These are phyloP conservation scores for Hyperoplus lanceolatus DNA, from an alignment of 2,797 vertebrate genomes.

Conservation along the genomic window DNA sequence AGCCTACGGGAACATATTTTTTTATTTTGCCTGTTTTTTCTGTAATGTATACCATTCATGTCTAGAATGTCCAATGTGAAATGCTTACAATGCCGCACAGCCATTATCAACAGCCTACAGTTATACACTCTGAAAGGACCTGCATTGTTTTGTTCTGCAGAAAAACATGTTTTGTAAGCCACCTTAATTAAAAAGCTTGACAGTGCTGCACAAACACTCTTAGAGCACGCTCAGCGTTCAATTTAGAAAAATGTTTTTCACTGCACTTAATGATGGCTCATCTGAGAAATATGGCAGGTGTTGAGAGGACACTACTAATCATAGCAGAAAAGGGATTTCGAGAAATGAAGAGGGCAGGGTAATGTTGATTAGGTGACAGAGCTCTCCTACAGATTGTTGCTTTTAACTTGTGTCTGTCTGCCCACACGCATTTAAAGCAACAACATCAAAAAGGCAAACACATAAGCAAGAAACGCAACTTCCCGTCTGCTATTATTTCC, in stretches of 20 bases:
- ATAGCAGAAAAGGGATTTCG: slow-evolving; percentile 42
- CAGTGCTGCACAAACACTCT: slow-evolving; percentile 66
- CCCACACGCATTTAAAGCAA: slow-evolving; percentile 18
- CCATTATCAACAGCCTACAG: slow-evolving; percentile 65
- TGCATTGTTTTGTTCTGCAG: slow-evolving; percentile 57
- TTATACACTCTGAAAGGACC: slow-evolving; percentile 59
- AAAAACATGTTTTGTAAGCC: slow-evolving; percentile 73
- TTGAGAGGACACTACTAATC: slow-evolving; percentile 54
- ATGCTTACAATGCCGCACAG: slow-evolving; percentile 24
- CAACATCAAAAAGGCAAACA: not conserved
- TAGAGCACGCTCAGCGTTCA: slow-evolving; percentile 66
- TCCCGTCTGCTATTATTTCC: not conserved
- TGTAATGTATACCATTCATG: slow-evolving; percentile 44
- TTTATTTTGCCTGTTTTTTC: slow-evolving; percentile 34
- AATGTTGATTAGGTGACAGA: slow-evolving; percentile 21
- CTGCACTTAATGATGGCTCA: slow-evolving; percentile 69
- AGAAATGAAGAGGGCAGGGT: slow-evolving; percentile 19
- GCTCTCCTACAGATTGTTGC: slow-evolving; percentile 25
- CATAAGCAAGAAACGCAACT: slow-evolving; percentile 4
- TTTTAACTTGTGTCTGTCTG: slow-evolving; percentile 32
- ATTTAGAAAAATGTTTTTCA: slow-evolving; percentile 74
- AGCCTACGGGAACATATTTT: slow-evolving; percentile 24
- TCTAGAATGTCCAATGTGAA: slow-evolving; percentile 46
- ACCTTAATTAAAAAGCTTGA: slow-evolving; percentile 79
- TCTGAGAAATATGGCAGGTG: slow-evolving; percentile 69